Evolutionary conservation across 2,888 invertebrate genomes (phyloP), one percentile per base, ranked within the genome.

Genomic region (Ectobius pallidus): DNA sequence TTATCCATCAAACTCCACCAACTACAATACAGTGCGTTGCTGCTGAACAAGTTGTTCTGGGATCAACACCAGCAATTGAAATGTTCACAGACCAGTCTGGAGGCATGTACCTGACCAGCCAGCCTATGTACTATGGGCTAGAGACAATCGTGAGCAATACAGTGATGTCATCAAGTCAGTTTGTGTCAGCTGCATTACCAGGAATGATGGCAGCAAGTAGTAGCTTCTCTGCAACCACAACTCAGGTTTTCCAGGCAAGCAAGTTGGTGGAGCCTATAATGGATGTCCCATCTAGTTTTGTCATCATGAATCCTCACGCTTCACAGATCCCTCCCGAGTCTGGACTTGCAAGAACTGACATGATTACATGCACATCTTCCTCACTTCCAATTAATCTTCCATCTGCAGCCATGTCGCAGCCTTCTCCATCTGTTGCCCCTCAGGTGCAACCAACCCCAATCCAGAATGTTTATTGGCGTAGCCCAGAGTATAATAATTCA

Each of bases 111-210:
- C 81, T 84, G 32, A 80, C 87, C 85, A 39, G 82, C 18, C 92
- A 92, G 78, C 93, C 93, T 3, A 90, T 94, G 78, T 93, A 92
- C 79, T 93, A 93, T 78, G 93, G 93, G 0, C 85, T 94, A 76
- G 94, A 94, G 83, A 94, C 94, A 0, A 93, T 94, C 70, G 94
- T 94, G 2, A 93, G 93, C 82, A 94, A 94, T 79, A 94, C 94
- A 3, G 93, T 94, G 0, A 93, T 94, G 93, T 92, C 92, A n/a
- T 93, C 93, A 25, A 93, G 93, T 80, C 94, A 94, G 80, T 93
- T 93, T 80, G 90, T 94, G 18, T 91, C 93, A 3, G 92, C 92
- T 1, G 90, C 92, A 4, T 91, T 92, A 1, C 90, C 93, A 6
- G 76, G 77, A 1, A 90, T 93, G 85, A 85, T 93, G 70, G 91